A percentile compares a stretch with the other conserved stretches of the same genome.
Evolutionary conservation across 92 coral and sea anemone genomes (phyloP).

Genomic region (Bergia sp.): DNA sequence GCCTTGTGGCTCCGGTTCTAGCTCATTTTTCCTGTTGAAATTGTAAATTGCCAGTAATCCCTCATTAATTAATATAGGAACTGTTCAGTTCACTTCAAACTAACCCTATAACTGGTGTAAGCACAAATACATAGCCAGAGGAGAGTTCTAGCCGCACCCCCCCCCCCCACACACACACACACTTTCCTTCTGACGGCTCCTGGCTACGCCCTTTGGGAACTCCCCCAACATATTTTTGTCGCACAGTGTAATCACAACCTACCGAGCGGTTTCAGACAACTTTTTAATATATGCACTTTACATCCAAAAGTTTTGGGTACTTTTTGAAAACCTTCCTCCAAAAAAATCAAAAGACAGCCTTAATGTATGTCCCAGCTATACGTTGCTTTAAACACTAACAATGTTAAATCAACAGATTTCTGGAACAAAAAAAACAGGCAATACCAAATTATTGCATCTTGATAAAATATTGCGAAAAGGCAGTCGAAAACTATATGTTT

Average conservation of each 20-base stretch:
- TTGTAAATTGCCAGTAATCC: neutral
- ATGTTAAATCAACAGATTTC: neutral
- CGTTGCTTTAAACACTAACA: neutral
- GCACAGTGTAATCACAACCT: neutral
- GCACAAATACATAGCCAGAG: neutral
- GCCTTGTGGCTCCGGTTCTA: slow-evolving; percentile 3
- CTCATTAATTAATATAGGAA: neutral
- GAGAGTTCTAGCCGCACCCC: no score
- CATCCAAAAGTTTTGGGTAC: neutral
- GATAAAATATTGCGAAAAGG: no score
- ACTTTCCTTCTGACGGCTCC: no score
- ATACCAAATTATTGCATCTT: no score
- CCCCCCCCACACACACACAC: no score
- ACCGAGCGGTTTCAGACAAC: no score
- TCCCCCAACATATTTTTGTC: neutral
- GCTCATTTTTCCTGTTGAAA: neutral
- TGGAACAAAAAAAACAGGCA: no score
- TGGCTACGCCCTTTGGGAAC: no score
- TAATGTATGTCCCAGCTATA: no score
- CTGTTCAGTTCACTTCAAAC: neutral
- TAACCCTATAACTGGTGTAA: neutral
- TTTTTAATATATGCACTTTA: neutral
- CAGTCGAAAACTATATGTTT: no score
- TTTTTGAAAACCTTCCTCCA: neutral
- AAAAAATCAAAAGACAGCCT: neutral